phyloP scores from a whole-genome alignment of 2,113 vertebrate genomes.

The pig (Sus scrofa) region DNA sequence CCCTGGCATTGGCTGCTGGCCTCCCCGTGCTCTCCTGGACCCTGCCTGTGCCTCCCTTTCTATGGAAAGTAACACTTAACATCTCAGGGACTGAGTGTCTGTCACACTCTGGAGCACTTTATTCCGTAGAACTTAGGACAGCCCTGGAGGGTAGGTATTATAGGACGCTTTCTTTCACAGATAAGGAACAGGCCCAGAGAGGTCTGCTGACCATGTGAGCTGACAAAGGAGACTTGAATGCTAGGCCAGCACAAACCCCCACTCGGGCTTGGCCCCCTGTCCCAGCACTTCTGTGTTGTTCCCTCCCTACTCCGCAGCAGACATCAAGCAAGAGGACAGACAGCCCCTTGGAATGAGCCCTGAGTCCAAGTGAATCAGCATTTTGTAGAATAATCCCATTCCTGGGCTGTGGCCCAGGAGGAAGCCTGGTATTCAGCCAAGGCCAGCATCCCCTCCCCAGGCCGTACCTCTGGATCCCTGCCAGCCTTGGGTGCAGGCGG shows the following conservation, averaged over 20 bases:
- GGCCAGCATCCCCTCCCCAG: background rate
- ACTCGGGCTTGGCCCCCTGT: background rate
- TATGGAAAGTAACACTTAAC: background rate
- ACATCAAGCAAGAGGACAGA: background rate
- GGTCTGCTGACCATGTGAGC: background rate
- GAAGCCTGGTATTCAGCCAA: background rate
- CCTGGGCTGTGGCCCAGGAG: no score
- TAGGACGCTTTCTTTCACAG: background rate
- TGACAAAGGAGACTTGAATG: background rate
- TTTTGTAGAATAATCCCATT: background rate
- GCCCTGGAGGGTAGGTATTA: no score
- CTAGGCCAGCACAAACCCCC: background rate
- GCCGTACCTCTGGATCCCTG: no score
- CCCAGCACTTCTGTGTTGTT: no score
- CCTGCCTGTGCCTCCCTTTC: background rate
- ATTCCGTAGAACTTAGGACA: background rate
- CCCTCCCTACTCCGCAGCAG: background rate
- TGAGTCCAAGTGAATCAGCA: background rate
- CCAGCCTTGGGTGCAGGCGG: background rate
- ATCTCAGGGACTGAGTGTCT: background rate
- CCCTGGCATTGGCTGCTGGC: rapidly evolving
- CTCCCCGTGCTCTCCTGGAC: rapidly evolving
- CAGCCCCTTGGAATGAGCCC: background rate
- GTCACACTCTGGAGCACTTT: background rate
- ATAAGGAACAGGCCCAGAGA: background rate